Evolutionary conservation across 2,888 invertebrate genomes (phyloP).

Genomic region (Machimus atricapillus): DNA sequence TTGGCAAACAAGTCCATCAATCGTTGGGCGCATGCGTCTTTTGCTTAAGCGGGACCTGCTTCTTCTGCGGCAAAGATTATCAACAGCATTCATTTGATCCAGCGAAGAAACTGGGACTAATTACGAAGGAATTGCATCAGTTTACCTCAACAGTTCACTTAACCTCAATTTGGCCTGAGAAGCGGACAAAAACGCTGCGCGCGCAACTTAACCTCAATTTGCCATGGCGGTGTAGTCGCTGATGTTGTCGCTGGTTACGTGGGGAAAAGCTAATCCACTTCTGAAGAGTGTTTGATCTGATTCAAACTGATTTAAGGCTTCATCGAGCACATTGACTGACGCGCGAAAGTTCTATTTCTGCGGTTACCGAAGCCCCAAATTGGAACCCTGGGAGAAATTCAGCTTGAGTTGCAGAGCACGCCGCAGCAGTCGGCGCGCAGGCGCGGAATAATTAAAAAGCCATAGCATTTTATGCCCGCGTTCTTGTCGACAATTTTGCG

Average conservation of each 20-base stretch:
- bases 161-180: conserved; percentile 16
- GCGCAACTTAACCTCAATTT: conserved; percentile 27
- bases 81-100: background rate
- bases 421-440: background rate
- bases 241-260: background rate
- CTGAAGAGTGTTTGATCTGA: background rate
- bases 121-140: conserved; percentile 26
- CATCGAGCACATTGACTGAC: background rate
- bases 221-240: background rate
- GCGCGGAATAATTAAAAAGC: background rate
- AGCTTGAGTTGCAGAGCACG: background rate
- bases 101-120: conserved; percentile 15
- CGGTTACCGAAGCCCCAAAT: background rate
- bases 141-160: conserved; percentile 21
- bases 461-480: background rate
- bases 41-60: background rate
- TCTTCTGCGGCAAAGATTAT: background rate
- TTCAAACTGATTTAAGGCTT: conserved; percentile 11
- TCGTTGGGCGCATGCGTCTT: background rate
- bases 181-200: background rate
- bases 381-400: background rate
- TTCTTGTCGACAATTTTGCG: background rate
- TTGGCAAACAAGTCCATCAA: conserved; percentile 1
- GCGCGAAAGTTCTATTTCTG: background rate
- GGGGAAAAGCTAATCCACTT: background rate